Base-by-base conservation (phyloP, 2,888 invertebrate species). In the Conops quadrifasciatus region DNA sequence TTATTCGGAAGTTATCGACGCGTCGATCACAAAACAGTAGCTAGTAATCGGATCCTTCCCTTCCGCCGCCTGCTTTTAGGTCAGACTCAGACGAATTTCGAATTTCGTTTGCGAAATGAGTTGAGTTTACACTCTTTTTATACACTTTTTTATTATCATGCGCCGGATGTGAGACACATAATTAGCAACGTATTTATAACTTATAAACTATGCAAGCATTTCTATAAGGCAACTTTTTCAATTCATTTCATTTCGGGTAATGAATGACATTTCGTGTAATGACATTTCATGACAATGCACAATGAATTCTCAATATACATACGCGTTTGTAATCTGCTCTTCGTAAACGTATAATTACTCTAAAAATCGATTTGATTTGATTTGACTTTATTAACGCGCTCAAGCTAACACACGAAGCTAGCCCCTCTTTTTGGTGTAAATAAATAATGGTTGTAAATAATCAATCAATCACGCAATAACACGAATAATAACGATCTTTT, bases 1-100 rank as follows among this genome's bases (percentile, higher is more conserved):
- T 71, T 71, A 72, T 72, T 72, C 72, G 62, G 62, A 76, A 74
- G 75, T 78, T 72, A 74, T 74, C 59, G 72, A 45, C 49, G 11
- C n/a, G n/a, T 49, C 49, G 49, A n/a, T 49, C n/a, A n/a, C 49
- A n/a, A n/a, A n/a, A n/a, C 49, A 1, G 49, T 5, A 49, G 49
- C 15, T n/a, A n/a, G 49, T 5, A 16, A n/a, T 49, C 49, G 49
- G 49, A 5, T 49, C 5, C n/a, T 5, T 13, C 5, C 1, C 45
- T 43, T 13, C 45, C 13, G 45, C 13, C 7, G 45, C 53, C 21
- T 51, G 9, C 53, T 53, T 11, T 30, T 30, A 21, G 36, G n/a
- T 30, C 45, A 67, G 73, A 72, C 73, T 71, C 49, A 49, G 5
- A 13, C n/a, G 45, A 62, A 62, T 62, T 62, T 24, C 2, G 45